Conservation (phyloP, 2,797 vertebrate species). For the Muraenolepis orangiensis region DNA sequence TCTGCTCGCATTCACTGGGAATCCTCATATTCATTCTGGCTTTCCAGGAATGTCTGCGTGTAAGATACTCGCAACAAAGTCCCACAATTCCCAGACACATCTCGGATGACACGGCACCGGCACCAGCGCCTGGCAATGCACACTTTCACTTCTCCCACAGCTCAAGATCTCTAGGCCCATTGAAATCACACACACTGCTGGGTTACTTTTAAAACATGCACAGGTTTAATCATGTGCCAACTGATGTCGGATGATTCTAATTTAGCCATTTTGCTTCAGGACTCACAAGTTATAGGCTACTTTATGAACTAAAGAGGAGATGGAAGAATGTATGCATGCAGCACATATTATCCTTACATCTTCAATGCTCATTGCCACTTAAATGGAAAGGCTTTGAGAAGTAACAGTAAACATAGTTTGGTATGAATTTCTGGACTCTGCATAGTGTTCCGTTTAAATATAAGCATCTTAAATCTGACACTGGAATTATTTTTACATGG, state of each 20-base stretch:
- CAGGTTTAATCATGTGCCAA: background rate
- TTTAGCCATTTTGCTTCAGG: background rate
- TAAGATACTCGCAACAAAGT: slow-evolving; percentile 50
- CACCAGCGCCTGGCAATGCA: background rate
- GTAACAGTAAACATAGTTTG: too few species aligned
- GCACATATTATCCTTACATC: too few species aligned
- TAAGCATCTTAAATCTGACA: too few species aligned
- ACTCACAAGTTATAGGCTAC: background rate
- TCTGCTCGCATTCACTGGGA: slow-evolving; percentile 64
- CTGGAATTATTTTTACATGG: too few species aligned
- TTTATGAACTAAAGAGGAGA: too few species aligned
- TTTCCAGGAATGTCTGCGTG: slow-evolving; percentile 67
- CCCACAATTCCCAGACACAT: slow-evolving; percentile 58
- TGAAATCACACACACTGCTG: background rate
- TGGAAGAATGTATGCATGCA: too few species aligned
- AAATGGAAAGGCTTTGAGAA: too few species aligned
- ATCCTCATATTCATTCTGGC: slow-evolving; percentile 66
- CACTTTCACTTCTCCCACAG: background rate
- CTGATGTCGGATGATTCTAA: background rate
- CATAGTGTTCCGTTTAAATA: too few species aligned
- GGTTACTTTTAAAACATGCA: background rate
- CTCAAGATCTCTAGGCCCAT: background rate
- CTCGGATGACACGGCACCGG: slow-evolving; percentile 56
- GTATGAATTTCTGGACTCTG: too few species aligned
- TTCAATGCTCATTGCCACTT: too few species aligned